phyloP scores from a whole-genome alignment of 2,888 invertebrate species.

The Orchestes rusci region DNA sequence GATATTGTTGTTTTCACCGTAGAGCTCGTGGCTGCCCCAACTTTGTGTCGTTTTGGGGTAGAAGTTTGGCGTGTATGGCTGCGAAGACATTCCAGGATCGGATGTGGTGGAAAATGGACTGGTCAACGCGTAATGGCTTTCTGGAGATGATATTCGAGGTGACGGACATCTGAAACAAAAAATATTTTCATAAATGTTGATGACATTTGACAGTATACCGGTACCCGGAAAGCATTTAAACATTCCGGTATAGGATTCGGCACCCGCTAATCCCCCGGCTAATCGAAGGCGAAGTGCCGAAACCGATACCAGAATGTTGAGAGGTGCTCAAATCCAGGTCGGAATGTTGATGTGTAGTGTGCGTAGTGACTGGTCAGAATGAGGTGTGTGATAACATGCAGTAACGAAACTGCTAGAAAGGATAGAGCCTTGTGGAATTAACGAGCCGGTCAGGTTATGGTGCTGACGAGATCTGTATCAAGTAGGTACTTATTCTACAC shows the following conservation, averaged over 20 bases:
- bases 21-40: constrained; percentile 35
- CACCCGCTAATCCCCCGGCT: not conserved
- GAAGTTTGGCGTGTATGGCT: constrained; percentile 41
- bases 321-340: no score
- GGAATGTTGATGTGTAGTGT: no score
- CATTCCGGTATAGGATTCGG: no score
- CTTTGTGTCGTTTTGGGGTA: constrained; percentile 30
- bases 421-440: no score
- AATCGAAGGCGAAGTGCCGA: no score
- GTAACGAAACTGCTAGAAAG: no score
- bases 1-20: constrained; percentile 40
- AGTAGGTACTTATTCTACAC: no score
- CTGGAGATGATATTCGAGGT: constrained; percentile 40
- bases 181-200: not conserved
- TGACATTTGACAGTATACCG: not conserved
- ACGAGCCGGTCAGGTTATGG: no score
- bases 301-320: no score
- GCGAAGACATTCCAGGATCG: constrained; percentile 41
- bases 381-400: no score
- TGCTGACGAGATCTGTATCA: no score
- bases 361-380: no score
- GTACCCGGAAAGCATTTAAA: not conserved
- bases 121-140: constrained; percentile 37
- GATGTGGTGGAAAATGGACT: constrained; percentile 36
- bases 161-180: constrained; percentile 19